Evolutionary conservation across 2,888 invertebrate species (phyloP), one percentile per base, ranked within the genome.

Genomic region (Zygaena filipendulae): DNA sequence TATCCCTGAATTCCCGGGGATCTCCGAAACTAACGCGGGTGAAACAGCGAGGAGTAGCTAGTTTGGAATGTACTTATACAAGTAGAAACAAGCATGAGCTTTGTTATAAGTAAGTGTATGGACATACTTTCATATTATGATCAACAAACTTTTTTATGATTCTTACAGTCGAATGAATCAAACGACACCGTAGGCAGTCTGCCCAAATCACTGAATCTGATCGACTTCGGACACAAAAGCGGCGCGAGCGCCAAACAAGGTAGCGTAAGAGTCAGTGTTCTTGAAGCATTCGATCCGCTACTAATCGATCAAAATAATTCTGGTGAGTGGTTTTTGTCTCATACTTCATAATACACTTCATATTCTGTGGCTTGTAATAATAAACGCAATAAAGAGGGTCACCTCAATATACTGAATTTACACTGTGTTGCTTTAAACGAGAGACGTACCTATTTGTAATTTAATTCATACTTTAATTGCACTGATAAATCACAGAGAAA

Each of bases 271-370:
- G 81, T 80, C 50, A 90, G 90, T 72, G 88, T 94, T 49, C 71
- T 94, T 50, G 92, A 93, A 63, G 91, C 91, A 37, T 94, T 94
- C 64, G 94, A 94, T 83, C 94, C 94, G 25, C 81, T 94, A 58
- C 80, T 91, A 50, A 82, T 84, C 50, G 85, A 87, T 42, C 72
- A 72, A 43, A 68, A 75, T 58, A 79, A 71, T 59, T 58, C 71
- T 45, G 84, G 84, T 84, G 77, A 75, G 71, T 72, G 63, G 61
- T 52, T 49, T 60, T 57, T 67, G 53, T 62, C 35, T 48, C 56
- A 56, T 50, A n/a, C n/a, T n/a, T n/a, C n/a, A n/a, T n/a, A n/a
- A n/a, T n/a, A n/a, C n/a, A n/a, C n/a, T n/a, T n/a, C n/a, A n/a
- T n/a, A n/a, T n/a, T n/a, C n/a, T n/a, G n/a, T n/a, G n/a, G n/a